Evolutionary conservation across 2,113 vertebrate species (phyloP).

Genomic region (Fregetta grallaria): DNA sequence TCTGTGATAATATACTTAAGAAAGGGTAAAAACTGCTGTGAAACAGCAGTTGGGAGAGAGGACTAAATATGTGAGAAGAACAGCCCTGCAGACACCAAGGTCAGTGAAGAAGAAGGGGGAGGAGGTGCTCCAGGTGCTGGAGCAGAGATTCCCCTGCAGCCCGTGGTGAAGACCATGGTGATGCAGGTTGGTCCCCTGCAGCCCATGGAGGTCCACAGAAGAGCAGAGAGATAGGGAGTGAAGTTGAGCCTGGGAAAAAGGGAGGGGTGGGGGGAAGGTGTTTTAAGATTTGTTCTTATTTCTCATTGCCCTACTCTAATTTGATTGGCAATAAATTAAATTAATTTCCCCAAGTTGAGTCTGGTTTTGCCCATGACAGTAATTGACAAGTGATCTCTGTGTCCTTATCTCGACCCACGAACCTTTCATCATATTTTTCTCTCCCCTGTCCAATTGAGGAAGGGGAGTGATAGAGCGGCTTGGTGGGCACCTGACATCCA

Average conservation of each 20-base stretch:
- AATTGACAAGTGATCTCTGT: neutral
- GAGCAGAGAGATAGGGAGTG: neutral
- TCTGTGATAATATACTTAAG: neutral
- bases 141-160: neutral
- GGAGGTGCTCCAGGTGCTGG: neutral
- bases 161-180: rapidly evolving
- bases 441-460: neutral
- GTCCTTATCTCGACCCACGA: rapidly evolving
- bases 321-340: neutral
- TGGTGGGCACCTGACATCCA: neutral
- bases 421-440: neutral
- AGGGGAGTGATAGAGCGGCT: rapidly evolving
- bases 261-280: rapidly evolving
- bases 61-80: neutral
- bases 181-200: neutral
- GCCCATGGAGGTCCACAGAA: neutral
- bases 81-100: neutral
- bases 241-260: neutral
- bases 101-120: neutral
- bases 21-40: neutral
- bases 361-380: rapidly evolving
- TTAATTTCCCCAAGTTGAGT: neutral
- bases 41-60: neutral
- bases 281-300: neutral
- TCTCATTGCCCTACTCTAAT: neutral